Conservation (phyloP, 2,113 vertebrate genomes). For the Corydoras sp. region DNA sequence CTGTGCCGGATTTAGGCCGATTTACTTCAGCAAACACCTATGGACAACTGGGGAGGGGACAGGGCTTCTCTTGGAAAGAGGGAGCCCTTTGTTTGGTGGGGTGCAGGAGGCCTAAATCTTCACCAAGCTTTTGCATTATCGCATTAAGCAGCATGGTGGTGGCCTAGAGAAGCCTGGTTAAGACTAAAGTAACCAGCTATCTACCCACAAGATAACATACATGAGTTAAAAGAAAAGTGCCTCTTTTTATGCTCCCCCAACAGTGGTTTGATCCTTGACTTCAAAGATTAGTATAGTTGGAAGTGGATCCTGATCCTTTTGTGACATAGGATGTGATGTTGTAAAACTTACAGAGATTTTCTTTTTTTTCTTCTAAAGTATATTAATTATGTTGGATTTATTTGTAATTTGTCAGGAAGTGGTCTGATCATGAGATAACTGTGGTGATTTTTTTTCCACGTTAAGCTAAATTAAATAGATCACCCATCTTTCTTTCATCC, state of each 20-base stretch:
- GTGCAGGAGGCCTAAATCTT: conserved; percentile 74
- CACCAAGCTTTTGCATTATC: conserved; percentile 79
- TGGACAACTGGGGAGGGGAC: conserved; percentile 77
- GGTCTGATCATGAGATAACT: conserved; percentile 23
- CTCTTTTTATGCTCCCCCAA: conserved; percentile 6
- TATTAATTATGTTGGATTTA: not conserved
- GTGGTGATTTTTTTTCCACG: conserved; percentile 35
- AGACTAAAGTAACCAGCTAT: conserved; percentile 65
- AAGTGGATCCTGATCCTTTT: conserved; percentile 9
- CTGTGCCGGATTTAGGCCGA: conserved; percentile 88
- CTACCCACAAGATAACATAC: conserved; percentile 38
- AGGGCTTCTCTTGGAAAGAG: conserved; percentile 72
- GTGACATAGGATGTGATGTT: conserved; percentile 13
- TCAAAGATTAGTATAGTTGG: conserved; percentile 33
- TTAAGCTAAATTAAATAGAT: conserved; percentile 43
- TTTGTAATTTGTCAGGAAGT: conserved; percentile 27
- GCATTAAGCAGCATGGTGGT: conserved; percentile 77
- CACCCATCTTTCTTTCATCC: conserved; percentile 29
- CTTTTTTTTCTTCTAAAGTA: not conserved
- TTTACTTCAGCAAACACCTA: conserved; percentile 93
- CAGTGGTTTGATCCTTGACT: conserved; percentile 26
- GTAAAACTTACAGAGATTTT: not conserved
- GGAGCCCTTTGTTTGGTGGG: conserved; percentile 83
- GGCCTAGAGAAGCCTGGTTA: conserved; percentile 67
- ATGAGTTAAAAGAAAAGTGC: conserved; percentile 34